A percentile compares a stretch with the other conserved stretches of the same genome.
Conservation (phyloP, 2,888 invertebrate species). For the Rugalucina vietnamica region DNA sequence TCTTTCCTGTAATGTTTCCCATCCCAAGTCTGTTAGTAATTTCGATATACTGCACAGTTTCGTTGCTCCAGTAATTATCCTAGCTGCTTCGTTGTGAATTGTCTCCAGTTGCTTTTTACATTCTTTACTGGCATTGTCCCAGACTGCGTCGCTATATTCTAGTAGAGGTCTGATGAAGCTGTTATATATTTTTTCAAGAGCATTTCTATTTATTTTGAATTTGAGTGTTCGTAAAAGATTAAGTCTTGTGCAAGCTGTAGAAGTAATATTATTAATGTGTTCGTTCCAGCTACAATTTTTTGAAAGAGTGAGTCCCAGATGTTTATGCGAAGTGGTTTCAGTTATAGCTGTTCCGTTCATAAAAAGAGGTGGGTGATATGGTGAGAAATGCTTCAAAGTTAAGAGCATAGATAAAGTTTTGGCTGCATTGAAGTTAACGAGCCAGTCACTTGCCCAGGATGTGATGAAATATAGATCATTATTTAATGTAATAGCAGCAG, state of each 20-base stretch:
- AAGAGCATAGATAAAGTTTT: too few relatives aligned
- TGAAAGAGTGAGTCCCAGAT: neutral
- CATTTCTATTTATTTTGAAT: neutral
- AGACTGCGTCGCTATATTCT: neutral
- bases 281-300: neutral
- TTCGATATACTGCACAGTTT: neutral
- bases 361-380: too few relatives aligned
- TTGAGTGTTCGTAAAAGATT: neutral
- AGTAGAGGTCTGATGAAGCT: neutral
- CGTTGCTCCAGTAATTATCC: neutral
- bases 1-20: neutral
- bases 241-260: neutral
- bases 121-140: neutral
- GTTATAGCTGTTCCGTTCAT: neutral
- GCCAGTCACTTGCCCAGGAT: too few relatives aligned
- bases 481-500: too few relatives aligned
- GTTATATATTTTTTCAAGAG: neutral
- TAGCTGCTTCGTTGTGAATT: neutral
- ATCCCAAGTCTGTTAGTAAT: neutral
- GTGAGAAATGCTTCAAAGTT: too few relatives aligned
- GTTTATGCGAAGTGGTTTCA: neutral
- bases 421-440: too few relatives aligned
- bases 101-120: neutral
- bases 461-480: too few relatives aligned
- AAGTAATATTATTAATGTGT: neutral